Base-by-base conservation (phyloP, 2,797 vertebrate species). In the Chelonia mydas region DNA sequence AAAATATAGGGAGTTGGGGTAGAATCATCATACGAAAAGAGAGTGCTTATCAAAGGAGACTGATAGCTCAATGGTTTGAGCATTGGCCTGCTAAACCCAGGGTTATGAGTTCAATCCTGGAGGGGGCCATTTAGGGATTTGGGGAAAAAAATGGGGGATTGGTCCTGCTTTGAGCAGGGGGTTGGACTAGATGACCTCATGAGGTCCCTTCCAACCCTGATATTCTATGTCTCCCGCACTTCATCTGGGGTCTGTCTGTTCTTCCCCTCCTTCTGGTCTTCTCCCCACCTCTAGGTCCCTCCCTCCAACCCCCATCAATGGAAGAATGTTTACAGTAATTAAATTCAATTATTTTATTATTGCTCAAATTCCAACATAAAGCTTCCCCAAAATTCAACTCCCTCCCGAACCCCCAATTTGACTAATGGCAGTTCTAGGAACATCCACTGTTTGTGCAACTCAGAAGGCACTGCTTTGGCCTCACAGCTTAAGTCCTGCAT, bases 401-500 rank as follows among this genome's bases (percentile, higher is more conserved):
- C 72, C 49, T 85, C 53, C 76, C 41, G n/a, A 68, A 47, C 80
- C 11, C 45, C 49, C 86, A 57, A 84, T 51, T 80, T 76, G 4
- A 90, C 50, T 61, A 68, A 86, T 0, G 3, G 76, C 78, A 90
- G 78, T 74, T 90, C 86, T 41, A 79, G 81, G 72, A 93, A 96
- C 87, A 92, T 81, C 90, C 89, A 49, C 84, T 86, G 81, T 91
- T 88, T 13, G 25, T 93, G 91, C 89, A 79, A 93, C 77, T 55
- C 25, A 81, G 81, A 96, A 92, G 57, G 91, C 94, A 95, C 65
- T 95, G 88, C 95, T 96, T 95, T 96, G 93, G 94, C 90, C 90
- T 88, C 57, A 87, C 94, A 95, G 92, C 82, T 0, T 94, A 95
- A 96, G 90, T 84, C 94, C 89, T 90, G 65, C 82, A 89, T 80